Base-by-base conservation (phyloP, 2,888 invertebrate genomes). In the Amphipoea oculea region DNA sequence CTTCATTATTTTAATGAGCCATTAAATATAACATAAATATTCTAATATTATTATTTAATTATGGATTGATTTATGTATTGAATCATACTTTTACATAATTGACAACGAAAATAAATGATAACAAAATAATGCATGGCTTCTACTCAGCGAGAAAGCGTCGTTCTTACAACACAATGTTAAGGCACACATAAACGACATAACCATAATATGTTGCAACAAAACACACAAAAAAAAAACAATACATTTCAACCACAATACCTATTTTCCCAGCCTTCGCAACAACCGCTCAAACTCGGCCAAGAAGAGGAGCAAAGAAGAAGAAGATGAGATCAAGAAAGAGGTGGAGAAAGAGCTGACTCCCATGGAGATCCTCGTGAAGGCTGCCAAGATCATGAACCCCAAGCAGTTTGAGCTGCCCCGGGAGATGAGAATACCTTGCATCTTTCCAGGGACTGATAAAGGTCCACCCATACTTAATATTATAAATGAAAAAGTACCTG, bases 391-490 rank as follows among this genome's bases (percentile, higher is more conserved):
- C 81, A 97, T 99, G 95, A 99, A 99, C 96, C 99, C 99, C 0
- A 98, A 97, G 89, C 99, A 99, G 95, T 99, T 99, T 95, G 98
- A 98, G 91, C 95, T 99, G 89, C 99, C 99, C 0, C 96, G 98
- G 71, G 98, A 99, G 91, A 97, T 99, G 96, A 97, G 97, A 86
- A 96, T 98, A 88, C 98, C 98, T 45, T 98, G 98, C 82, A 97
- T 98, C 73, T 98, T 99, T 92, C 99, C 99, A 1, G 99, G 99
- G 4, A 98, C 98, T 78, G 98, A 98, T 89, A 98, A 98, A 81
- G 84, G 83, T 86, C 9, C 11, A 17, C 17, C 23, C 23, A 57
- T 57, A 9, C 57, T 54, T 54, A 57, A 23, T 57, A 57, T 9
- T 57, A 57, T 57, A 23, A 57, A 23, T 57, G 9, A 57, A 60